Percentiles rank a stretch among this genome's conserved stretches.
These are phyloP conservation scores for Rhopalosiphum maidis DNA, from an alignment of 1,140 invertebrate genomes.

Conservation along the genomic window DNA sequence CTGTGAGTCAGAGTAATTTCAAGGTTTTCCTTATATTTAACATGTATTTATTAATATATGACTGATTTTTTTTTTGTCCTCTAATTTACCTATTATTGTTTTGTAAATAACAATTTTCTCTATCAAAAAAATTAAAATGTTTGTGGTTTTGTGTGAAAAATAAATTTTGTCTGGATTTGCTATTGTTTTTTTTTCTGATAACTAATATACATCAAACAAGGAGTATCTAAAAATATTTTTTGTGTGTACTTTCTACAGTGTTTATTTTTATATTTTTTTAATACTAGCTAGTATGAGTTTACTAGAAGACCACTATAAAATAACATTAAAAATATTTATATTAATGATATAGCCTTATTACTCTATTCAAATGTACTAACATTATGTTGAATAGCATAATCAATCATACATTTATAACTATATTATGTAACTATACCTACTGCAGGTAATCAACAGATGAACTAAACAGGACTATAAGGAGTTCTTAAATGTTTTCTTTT, in stretches of 20 bases:
- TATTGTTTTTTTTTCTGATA: not conserved
- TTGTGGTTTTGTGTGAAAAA: conserved; percentile 24
- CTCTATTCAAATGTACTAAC: no score
- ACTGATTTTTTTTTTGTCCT: conserved; percentile 38
- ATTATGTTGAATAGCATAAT: no score
- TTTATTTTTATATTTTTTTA: not conserved
- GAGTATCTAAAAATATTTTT: not conserved
- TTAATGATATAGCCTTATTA: no score
- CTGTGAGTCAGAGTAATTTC: conserved; percentile 44
- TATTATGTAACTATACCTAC: no score
- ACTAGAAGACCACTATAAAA: no score
- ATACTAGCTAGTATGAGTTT: no score
- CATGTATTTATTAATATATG: conserved; percentile 35
- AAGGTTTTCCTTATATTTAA: conserved; percentile 35
- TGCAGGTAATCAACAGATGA: no score
- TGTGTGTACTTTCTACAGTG: not conserved
- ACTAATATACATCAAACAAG: not conserved
- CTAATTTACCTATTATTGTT: not conserved
- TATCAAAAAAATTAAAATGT: not conserved
- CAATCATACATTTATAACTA: no score
- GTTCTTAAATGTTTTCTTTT: no score
- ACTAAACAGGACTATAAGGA: no score
- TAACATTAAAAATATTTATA: no score
- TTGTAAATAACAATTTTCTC: conserved; percentile 28
- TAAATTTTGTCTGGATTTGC: conserved; percentile 40